These are phyloP conservation scores for Plectrocnemia conspersa DNA, from an alignment of 1,140 invertebrate genomes.

Conservation along the genomic window DNA sequence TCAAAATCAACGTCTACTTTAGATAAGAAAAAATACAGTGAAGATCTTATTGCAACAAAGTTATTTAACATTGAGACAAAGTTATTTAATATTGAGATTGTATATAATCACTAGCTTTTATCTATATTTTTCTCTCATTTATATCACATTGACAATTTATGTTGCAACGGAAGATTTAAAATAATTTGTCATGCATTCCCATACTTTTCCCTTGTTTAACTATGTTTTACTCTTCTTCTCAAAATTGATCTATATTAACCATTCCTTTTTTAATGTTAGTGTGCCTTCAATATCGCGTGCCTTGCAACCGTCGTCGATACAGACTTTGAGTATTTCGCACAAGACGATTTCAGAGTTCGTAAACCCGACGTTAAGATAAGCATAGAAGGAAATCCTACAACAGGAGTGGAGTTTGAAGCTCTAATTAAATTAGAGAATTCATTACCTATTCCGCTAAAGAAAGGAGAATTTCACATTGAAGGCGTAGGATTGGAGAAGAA, in stretches of 20 bases:
- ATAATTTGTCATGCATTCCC: background rate
- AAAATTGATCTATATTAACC: background rate
- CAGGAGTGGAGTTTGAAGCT: conserved; percentile 61
- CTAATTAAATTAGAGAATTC: conserved; percentile 77
- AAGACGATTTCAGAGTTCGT: conserved; percentile 83
- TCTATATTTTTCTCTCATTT: no score
- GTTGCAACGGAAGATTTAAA: no score
- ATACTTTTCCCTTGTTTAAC: background rate
- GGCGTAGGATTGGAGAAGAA: conserved; percentile 70
- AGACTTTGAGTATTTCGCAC: conserved; percentile 82
- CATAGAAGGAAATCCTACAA: conserved; percentile 57
- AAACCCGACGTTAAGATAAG: conserved; percentile 85
- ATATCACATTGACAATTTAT: no score
- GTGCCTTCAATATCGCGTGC: conserved; percentile 79
- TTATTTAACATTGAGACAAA: no score
- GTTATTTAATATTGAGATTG: no score
- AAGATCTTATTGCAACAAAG: no score
- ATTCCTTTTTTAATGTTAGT: conserved; percentile 54
- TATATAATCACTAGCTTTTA: no score
- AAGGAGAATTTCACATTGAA: conserved; percentile 73
- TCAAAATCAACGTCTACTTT: no score
- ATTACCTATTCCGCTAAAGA: conserved; percentile 68
- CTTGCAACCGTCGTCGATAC: conserved; percentile 75
- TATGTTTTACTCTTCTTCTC: background rate
- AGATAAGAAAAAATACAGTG: no score